Evolutionary conservation across 2,888 invertebrate species (phyloP).

Genomic region (Nasonia oneida): DNA sequence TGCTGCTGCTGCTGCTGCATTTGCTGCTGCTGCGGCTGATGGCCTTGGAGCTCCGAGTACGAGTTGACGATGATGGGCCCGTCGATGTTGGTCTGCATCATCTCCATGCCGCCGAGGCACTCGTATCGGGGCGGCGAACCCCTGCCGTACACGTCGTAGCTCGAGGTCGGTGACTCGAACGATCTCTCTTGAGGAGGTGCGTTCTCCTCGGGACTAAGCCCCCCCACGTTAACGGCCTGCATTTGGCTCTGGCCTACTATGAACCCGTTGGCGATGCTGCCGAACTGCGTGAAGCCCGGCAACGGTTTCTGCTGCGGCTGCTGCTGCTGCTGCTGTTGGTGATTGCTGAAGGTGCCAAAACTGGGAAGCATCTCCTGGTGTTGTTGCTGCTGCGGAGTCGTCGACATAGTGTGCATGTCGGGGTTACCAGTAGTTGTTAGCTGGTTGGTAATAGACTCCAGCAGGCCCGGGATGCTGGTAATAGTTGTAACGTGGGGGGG

Average conservation of each 20-base stretch:
- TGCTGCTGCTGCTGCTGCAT: slow-evolving; percentile 49
- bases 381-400: slow-evolving; percentile 52
- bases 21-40: slow-evolving; percentile 66
- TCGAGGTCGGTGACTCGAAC: slow-evolving; percentile 74
- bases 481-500: slow-evolving; percentile 92
- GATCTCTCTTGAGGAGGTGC: slow-evolving; percentile 79
- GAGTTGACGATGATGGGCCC: slow-evolving; percentile 53
- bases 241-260: slow-evolving; percentile 81
- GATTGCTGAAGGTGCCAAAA: slow-evolving; percentile 74
- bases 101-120: slow-evolving; percentile 66
- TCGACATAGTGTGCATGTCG: slow-evolving; percentile 62
- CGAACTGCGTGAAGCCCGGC: slow-evolving; percentile 85
- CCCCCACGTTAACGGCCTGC: slow-evolving; percentile 89
- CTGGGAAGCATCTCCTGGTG: slow-evolving; percentile 69
- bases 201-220: slow-evolving; percentile 83
- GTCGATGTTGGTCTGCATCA: slow-evolving; percentile 64
- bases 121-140: slow-evolving; percentile 71
- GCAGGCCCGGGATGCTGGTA: slow-evolving; percentile 79
- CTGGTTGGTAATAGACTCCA: slow-evolving; percentile 79
- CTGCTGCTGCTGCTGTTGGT: slow-evolving; percentile 62
- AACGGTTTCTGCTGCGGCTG: slow-evolving; percentile 78
- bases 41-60: slow-evolving; percentile 58
- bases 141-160: slow-evolving; percentile 64
- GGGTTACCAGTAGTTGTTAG: slow-evolving; percentile 91
- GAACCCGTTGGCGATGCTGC: slow-evolving; percentile 80